Conservation (phyloP, 1,140 invertebrate species). For the Trachymyrmex cornetzi region DNA sequence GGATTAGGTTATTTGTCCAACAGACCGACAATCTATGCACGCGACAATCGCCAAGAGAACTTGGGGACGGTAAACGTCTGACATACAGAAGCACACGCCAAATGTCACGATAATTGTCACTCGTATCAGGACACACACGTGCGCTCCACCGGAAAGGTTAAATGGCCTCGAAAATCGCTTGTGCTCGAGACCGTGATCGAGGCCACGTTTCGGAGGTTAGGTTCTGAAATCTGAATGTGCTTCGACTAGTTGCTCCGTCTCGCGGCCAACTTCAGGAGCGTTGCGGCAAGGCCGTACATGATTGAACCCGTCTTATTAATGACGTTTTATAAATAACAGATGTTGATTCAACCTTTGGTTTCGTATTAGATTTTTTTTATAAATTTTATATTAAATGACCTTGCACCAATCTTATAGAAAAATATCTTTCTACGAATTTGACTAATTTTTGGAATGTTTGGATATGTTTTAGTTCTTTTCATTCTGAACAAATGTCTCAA, state of each 20-base stretch:
- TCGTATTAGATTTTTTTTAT: neutral
- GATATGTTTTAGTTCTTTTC: too few relatives aligned
- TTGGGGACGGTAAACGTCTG: neutral
- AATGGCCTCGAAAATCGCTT: slow-evolving; percentile 5
- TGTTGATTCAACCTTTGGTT: neutral
- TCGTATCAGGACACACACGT: neutral
- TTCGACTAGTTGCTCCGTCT: neutral
- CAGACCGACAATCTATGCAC: neutral
- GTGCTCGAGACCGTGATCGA: neutral
- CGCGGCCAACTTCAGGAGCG: slow-evolving; percentile 24
- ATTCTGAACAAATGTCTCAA: too few relatives aligned
- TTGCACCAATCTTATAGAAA: too few relatives aligned
- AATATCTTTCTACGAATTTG: too few relatives aligned
- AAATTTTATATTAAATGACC: neutral
- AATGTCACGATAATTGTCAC: neutral
- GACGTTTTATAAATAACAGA: neutral
- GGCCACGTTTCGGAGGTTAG: slow-evolving; percentile 30
- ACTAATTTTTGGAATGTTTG: too few relatives aligned
- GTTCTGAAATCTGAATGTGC: neutral
- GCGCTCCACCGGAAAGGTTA: neutral
- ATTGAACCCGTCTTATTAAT: neutral
- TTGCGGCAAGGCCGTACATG: slow-evolving; percentile 4
- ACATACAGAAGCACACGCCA: neutral
- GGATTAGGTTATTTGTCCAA: slow-evolving; percentile 12
- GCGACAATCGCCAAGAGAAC: neutral